phyloP scores from a whole-genome alignment of 2,113 vertebrate genomes.

The Neotragus moschatus region DNA sequence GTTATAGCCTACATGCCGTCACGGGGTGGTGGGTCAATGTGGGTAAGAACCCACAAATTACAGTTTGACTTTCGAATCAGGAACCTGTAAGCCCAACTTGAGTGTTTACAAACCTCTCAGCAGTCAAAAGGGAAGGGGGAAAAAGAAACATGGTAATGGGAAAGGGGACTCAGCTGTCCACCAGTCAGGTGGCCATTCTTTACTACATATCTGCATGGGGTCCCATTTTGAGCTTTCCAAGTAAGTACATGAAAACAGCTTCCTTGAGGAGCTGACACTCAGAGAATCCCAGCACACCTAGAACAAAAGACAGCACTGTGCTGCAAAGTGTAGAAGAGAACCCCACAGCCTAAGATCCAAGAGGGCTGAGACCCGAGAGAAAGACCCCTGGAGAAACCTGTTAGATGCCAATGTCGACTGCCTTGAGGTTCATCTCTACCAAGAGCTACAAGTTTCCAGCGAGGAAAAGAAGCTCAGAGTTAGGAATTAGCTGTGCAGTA shows the following conservation, averaged over 20 bases:
- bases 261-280: not conserved
- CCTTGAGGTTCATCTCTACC: not conserved
- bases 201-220: too few relatives aligned
- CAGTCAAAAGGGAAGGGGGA: not conserved
- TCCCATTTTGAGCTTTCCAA: not conserved
- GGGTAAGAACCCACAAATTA: not conserved
- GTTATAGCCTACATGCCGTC: fast-evolving
- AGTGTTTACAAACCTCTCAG: not conserved
- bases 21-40: too few relatives aligned
- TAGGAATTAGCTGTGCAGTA: not conserved
- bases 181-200: not conserved
- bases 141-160: not conserved
- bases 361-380: not conserved
- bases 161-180: not conserved
- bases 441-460: not conserved
- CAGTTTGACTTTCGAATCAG: not conserved
- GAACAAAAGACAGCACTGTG: not conserved
- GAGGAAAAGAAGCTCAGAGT: not conserved
- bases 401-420: not conserved
- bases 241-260: not conserved
- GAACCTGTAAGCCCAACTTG: not conserved
- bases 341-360: fast-evolving
- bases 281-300: not conserved
- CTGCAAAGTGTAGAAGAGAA: not conserved
- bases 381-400: not conserved